Conservation (phyloP, 1,140 invertebrate species). For the Tribolium madens region DNA sequence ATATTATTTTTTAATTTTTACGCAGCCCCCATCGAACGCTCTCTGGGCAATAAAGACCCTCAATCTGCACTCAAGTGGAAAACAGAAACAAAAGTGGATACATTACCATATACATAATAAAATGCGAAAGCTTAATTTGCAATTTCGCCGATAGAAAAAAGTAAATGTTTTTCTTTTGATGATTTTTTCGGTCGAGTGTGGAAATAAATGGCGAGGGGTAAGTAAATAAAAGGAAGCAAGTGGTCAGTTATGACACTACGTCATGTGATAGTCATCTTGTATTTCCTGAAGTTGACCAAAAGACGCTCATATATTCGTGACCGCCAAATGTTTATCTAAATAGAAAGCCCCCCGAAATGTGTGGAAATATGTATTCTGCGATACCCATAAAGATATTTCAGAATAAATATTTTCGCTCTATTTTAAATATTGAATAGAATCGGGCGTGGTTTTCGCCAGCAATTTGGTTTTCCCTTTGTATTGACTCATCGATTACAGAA, state of each 20-base stretch:
- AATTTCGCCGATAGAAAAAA: background rate
- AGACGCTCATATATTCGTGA: constrained; percentile 58
- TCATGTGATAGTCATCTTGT: constrained; percentile 61
- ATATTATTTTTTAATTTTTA: constrained; percentile 48
- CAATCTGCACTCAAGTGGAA: constrained; percentile 34
- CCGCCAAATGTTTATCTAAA: constrained; percentile 60
- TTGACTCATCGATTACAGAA: constrained; percentile 3
- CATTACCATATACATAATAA: constrained; percentile 8
- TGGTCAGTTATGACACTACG: constrained; percentile 59
- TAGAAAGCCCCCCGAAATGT: constrained; percentile 58
- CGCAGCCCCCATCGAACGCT: constrained; percentile 22
- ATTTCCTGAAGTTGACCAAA: constrained; percentile 61
- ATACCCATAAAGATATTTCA: constrained; percentile 36
- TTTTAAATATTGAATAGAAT: constrained; percentile 33
- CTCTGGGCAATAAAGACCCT: constrained; percentile 44
- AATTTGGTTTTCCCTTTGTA: constrained; percentile 19
- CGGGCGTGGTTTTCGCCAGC: constrained; percentile 11
- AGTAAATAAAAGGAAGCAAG: constrained; percentile 58
- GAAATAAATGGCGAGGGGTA: constrained; percentile 46
- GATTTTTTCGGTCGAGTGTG: constrained; percentile 6
- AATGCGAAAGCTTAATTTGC: background rate
- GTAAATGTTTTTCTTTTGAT: constrained; percentile 6
- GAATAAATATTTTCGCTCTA: constrained; percentile 35
- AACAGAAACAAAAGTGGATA: constrained; percentile 48
- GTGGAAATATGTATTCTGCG: constrained; percentile 42